Evolutionary conservation across 2,888 invertebrate species (phyloP).

Genomic region (Callosobruchus maculatus): DNA sequence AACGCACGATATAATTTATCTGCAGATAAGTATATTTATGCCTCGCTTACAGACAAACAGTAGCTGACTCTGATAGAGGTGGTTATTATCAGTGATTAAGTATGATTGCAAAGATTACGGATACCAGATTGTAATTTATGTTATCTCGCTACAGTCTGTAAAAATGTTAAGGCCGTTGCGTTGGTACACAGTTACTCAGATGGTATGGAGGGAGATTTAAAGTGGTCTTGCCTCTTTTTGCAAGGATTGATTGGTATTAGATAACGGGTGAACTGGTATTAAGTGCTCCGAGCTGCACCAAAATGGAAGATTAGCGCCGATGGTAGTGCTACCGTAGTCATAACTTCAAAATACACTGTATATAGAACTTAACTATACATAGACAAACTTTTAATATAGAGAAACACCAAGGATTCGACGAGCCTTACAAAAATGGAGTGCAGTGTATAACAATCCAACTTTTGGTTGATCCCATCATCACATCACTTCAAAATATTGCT

Average conservation of each 20-base stretch:
- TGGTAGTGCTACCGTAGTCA: too few relatives aligned
- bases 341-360: too few relatives aligned
- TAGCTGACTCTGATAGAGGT: slow-evolving; percentile 22
- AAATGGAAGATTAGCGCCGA: background rate
- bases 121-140: background rate
- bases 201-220: background rate
- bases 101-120: slow-evolving; percentile 18
- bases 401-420: too few relatives aligned
- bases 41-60: slow-evolving; percentile 23
- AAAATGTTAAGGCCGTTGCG: background rate
- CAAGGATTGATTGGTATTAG: background rate
- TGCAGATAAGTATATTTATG: slow-evolving; percentile 16
- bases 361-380: too few relatives aligned
- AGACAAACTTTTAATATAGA: too few relatives aligned
- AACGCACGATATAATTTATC: background rate
- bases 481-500: too few relatives aligned
- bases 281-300: background rate
- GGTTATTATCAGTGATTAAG: slow-evolving; percentile 26
- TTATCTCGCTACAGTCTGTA: background rate
- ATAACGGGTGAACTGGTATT: background rate
- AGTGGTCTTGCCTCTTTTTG: background rate
- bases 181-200: background rate
- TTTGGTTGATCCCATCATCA: too few relatives aligned
- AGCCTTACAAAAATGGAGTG: too few relatives aligned
- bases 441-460: too few relatives aligned